These are phyloP conservation scores for Temnothorax curvispinosus DNA, from an alignment of 1,140 invertebrate genomes.

Conservation along the genomic window DNA sequence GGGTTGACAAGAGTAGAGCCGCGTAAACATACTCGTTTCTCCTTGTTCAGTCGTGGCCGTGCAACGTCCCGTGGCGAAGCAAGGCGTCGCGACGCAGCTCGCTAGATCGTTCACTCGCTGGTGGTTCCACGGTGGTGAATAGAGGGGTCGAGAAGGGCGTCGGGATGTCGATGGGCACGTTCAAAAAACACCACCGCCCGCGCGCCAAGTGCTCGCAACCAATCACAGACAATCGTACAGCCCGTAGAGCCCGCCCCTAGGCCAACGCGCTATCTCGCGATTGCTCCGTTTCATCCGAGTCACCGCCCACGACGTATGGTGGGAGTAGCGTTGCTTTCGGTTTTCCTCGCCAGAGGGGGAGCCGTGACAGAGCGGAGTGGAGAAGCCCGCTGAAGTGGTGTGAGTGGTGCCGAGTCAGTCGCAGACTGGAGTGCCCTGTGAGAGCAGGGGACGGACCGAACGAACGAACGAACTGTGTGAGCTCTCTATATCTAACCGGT, in stretches of 20 bases:
- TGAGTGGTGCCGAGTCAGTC: slow-evolving; percentile 85
- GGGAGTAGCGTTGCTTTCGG: slow-evolving; percentile 76
- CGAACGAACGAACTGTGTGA: slow-evolving; percentile 71
- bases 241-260: slow-evolving; percentile 33
- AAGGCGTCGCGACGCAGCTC: slow-evolving; percentile 43
- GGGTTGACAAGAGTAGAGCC: slow-evolving; percentile 85
- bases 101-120: slow-evolving; percentile 52
- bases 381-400: slow-evolving; percentile 83
- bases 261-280: slow-evolving; percentile 27
- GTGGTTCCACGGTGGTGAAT: slow-evolving; percentile 28
- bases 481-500: slow-evolving; percentile 71
- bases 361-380: slow-evolving; percentile 77
- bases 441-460: slow-evolving; percentile 84
- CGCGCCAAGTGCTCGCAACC: slow-evolving; percentile 46
- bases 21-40: slow-evolving; percentile 86
- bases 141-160: slow-evolving; percentile 63
- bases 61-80: slow-evolving; percentile 32
- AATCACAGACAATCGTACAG: slow-evolving; percentile 28
- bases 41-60: slow-evolving; percentile 73
- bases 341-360: slow-evolving; percentile 82
- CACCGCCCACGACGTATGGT: slow-evolving; percentile 62
- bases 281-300: slow-evolving; percentile 51
- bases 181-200: slow-evolving; percentile 65
- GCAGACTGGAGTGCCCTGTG: slow-evolving; percentile 86
- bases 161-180: slow-evolving; percentile 61